Evolutionary conservation across 1,140 invertebrate species (phyloP), one percentile per base, ranked within the genome.

Genomic region (Elysia chlorotica): DNA sequence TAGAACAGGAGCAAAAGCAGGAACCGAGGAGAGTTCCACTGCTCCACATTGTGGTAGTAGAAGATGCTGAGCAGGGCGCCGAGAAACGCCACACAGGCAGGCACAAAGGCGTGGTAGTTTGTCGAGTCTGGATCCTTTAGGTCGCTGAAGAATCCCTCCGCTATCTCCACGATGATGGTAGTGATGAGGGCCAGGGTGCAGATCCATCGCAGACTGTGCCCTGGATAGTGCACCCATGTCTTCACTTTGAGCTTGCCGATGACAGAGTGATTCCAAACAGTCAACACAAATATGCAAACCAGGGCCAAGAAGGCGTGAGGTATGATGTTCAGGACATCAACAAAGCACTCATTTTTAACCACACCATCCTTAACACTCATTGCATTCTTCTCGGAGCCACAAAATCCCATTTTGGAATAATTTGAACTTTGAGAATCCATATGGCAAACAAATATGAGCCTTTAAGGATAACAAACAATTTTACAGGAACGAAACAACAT

Each of bases 21-120:
- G 68, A 85, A 85, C 74, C 76, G 76, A 23, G 85, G 83, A 1
- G 83, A 85, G 72, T 86, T 86, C 83, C 82, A 86, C 75, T 83
- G 81, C 74, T 86, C 85, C 38, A 86, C 81, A 75, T 83, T 86
- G 70, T 86, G 85, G 66, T 85, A 86, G 56, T 80, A 82, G 5
- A 82, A 69, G 30, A 86, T 80, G 17, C 77, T 79, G 5, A 82
- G 56, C 10, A 83, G 53, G 17, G 82, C 73, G 21, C 79, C 80
- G 23, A 82, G 19, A n/a, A 82, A 71, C 19, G 78, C 74, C 17
- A 82, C 63, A 63, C 76, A 79, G 21, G 81, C 81, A 17, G 83
- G 83, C 5, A 86, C 65, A 66, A 82, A 81, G 10, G 81, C 76
- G 74, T 86, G 85, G 41, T 79, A 81, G 71, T 82, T 83, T n/a